A percentile compares a stretch with the other conserved stretches of the same genome.
Evolutionary conservation across 2,797 vertebrate genomes (phyloP).

Genomic region (Steatocranus sp.): DNA sequence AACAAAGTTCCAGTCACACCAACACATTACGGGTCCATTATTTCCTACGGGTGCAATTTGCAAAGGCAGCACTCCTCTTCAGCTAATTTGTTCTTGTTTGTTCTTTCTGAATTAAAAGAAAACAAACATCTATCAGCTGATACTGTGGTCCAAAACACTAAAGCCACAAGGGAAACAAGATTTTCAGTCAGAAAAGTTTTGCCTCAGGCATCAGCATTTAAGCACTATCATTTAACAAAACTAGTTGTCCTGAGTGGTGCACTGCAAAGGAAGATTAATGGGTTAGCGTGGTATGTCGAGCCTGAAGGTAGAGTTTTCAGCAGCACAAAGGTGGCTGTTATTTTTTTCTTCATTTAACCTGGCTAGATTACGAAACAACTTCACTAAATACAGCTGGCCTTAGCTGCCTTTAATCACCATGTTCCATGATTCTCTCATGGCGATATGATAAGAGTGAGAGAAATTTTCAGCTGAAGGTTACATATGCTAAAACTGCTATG

Average conservation of each 20-base stretch:
- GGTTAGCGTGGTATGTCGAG: not conserved
- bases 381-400: not conserved
- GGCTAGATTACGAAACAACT: not conserved
- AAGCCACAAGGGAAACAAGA: slow-evolving; percentile 11
- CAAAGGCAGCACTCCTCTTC: slow-evolving; percentile 7
- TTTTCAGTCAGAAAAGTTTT: slow-evolving; percentile 1
- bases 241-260: not conserved
- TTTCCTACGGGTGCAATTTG: slow-evolving; percentile 16
- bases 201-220: slow-evolving; percentile 6
- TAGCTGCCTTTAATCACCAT: not conserved
- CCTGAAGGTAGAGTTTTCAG: not conserved
- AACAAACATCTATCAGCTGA: slow-evolving; percentile 10
- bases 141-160: slow-evolving; percentile 3
- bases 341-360: not conserved
- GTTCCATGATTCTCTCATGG: not conserved
- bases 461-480: not conserved
- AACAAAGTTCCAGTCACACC: not conserved
- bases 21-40: not conserved
- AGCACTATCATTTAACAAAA: not conserved
- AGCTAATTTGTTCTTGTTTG: slow-evolving; percentile 46
- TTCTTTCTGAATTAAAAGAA: slow-evolving; percentile 9
- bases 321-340: not conserved
- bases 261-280: not conserved
- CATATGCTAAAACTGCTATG: not conserved
- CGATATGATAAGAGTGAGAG: not conserved